Base-by-base conservation (phyloP, 2,797 vertebrate genomes). In the Tympanoctomys barrerae region DNA sequence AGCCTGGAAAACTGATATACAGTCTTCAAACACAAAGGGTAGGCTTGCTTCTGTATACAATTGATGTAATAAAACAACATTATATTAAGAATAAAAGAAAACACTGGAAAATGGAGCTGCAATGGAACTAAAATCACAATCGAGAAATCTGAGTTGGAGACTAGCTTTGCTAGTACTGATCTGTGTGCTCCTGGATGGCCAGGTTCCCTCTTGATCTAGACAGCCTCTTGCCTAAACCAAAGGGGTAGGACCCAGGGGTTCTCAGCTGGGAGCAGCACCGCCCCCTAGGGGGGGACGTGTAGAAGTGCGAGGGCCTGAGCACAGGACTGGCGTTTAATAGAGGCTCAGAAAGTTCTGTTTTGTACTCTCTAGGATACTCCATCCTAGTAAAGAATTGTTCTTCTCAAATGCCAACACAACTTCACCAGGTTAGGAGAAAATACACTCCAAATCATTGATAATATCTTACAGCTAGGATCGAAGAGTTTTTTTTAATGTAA, bases 51-150 rank as follows among this genome's bases (percentile, higher is more conserved):
- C 64, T 78, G 39, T 54, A 66, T 42, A 83, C 11, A 33, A 26
- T 71, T 90, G 61, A 93, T 87, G 71, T 81, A 66, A 62, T 88
- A 95, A 89, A 94, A 93, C 46, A 81, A 88, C 22, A 75, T 22
- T 64, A 80, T 66, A 46, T 12, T 62, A 49, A 80, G 79, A 96
- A 49, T n/a, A 75, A 75, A 61, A 68, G 28, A 16, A 73, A 80
- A 11, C 36, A 52, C 49, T 64, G 11, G 24, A 36, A 64, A 81
- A 82, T 18, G 81, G 46, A 95, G 66, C 22, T 62, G 28, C 71
- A 80, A 62, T 14, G 59, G 86, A 96, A 91, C 85, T 21, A n/a
- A 93, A 96, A 87, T 49, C 54, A 81, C 16, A 84, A 57, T 79
- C 39, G 46, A 81, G 54, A 94, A 54, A 66, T 19, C 26, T 84